Evolutionary conservation across 2,888 invertebrate genomes (phyloP).

Genomic region (Polymixis flavicincta): DNA sequence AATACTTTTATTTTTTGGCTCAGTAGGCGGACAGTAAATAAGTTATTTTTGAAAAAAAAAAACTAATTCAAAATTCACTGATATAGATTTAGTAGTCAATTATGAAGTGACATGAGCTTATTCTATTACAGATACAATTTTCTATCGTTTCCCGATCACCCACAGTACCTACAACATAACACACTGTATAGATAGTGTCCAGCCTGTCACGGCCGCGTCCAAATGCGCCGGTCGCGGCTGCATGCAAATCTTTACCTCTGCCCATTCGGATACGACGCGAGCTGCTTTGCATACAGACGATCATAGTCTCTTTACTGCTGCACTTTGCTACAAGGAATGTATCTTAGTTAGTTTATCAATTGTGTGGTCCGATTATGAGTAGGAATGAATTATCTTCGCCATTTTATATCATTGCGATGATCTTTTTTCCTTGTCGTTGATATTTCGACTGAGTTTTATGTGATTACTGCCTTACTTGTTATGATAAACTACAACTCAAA

Average conservation of each 20-base stretch:
- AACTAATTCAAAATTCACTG: too few relatives aligned
- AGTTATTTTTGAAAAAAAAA: too few relatives aligned
- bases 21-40: too few relatives aligned
- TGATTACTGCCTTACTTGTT: background rate
- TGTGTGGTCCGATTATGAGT: conserved; percentile 43
- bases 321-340: conserved; percentile 1
- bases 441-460: background rate
- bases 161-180: background rate
- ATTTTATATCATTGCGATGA: background rate
- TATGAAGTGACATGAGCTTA: too few relatives aligned
- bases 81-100: too few relatives aligned
- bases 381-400: background rate
- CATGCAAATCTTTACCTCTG: conserved; percentile 46
- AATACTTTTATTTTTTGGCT: too few relatives aligned
- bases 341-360: background rate
- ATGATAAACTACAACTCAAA: background rate
- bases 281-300: conserved; percentile 51
- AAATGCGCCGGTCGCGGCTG: conserved; percentile 22
- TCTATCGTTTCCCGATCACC: background rate
- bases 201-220: conserved; percentile 17
- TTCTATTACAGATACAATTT: background rate
- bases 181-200: background rate
- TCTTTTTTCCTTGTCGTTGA: background rate
- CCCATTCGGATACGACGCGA: conserved; percentile 27
- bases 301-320: conserved; percentile 16